These are phyloP conservation scores for Taeniopygia guttata DNA, from an alignment of 2,797 vertebrate species.

Conservation along the genomic window DNA sequence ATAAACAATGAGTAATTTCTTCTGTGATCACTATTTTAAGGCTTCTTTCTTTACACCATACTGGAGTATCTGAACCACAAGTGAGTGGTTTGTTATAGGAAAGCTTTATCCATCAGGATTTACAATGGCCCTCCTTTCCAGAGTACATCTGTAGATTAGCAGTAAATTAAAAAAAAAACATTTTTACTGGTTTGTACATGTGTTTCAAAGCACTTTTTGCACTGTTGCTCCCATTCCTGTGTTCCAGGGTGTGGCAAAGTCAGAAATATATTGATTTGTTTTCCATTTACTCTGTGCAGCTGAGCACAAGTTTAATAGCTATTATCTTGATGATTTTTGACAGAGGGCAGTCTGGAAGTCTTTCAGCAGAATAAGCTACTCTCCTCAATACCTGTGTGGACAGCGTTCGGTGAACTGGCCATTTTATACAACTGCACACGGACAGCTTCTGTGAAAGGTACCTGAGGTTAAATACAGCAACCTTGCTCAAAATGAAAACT, in stretches of 20 bases:
- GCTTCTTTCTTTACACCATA: not conserved
- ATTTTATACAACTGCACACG: conserved; percentile 94
- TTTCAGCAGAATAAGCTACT: conserved; percentile 88
- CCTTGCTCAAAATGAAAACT: not conserved
- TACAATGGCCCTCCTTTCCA: not conserved
- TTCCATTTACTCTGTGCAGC: not conserved
- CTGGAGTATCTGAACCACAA: not conserved
- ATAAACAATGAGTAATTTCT: not conserved
- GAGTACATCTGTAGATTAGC: not conserved
- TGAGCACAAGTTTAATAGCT: not conserved
- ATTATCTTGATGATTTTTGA: conserved; percentile 3
- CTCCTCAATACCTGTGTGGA: conserved; percentile 86
- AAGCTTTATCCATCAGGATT: not conserved
- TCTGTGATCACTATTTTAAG: not conserved
- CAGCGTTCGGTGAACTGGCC: conserved; percentile 90
- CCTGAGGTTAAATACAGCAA: not conserved
- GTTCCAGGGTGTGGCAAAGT: not conserved
- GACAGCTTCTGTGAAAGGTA: conserved; percentile 92
- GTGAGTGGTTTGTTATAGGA: not conserved
- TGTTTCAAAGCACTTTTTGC: not conserved
- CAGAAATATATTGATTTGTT: not conserved
- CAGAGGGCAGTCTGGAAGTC: conserved; percentile 91
- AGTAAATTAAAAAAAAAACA: not conserved
- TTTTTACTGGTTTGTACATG: fast-evolving
- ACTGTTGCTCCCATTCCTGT: not conserved